Evolutionary conservation across 2,797 vertebrate species (phyloP).

Genomic region (Sorex maritimensis): DNA sequence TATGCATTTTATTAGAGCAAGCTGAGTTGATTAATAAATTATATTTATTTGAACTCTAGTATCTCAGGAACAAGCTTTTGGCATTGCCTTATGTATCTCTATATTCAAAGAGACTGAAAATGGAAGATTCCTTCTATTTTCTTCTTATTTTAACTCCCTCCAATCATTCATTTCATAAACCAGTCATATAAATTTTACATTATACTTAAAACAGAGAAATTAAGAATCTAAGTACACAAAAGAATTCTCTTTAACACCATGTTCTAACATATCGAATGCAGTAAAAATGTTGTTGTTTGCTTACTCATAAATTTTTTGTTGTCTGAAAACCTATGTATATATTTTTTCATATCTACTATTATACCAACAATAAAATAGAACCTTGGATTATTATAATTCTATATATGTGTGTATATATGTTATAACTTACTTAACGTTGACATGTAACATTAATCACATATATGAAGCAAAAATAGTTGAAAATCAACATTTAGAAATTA

Average conservation of each 20-base stretch:
- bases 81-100: background rate
- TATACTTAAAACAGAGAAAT: background rate
- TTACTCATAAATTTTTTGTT: background rate
- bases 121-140: background rate
- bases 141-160: background rate
- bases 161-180: background rate
- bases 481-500: background rate
- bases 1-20: background rate
- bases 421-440: background rate
- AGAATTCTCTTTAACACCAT: slow-evolving; percentile 10
- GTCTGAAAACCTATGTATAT: background rate
- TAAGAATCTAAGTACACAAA: slow-evolving; percentile 29
- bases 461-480: too few species aligned
- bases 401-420: background rate
- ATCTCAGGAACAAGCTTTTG: background rate
- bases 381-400: too few species aligned
- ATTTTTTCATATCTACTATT: background rate
- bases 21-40: background rate
- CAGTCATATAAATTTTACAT: slow-evolving; percentile 9
- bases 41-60: background rate
- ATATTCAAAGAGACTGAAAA: background rate
- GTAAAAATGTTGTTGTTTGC: background rate
- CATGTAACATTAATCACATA: background rate
- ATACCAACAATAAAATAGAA: background rate
- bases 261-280: background rate